Evolutionary conservation across 2,797 vertebrate species (phyloP).

Genomic region (Lateolabrax maculatus): DNA sequence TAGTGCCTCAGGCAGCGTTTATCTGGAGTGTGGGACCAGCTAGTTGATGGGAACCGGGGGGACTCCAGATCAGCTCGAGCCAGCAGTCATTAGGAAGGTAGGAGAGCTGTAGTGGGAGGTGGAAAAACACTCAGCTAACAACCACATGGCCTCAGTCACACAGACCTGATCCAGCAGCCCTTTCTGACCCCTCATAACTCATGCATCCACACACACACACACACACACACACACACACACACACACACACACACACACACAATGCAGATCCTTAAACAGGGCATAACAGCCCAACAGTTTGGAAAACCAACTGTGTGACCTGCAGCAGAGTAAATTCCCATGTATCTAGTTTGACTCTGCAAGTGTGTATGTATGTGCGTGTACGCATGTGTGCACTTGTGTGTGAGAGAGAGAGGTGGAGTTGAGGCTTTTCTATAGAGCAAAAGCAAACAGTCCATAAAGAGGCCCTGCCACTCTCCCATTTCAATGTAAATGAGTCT

Average conservation of each 20-base stretch:
- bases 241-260: conserved; percentile 19
- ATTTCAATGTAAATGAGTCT: conserved; percentile 90
- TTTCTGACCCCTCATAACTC: conserved; percentile 70
- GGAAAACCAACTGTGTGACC: conserved; percentile 77
- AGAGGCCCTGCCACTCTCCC: conserved; percentile 85
- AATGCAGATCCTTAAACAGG: conserved; percentile 31
- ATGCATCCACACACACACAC: conserved; percentile 20
- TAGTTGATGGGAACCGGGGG: conserved; percentile 60
- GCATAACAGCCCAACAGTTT: conserved; percentile 64
- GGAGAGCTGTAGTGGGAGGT: conserved; percentile 46
- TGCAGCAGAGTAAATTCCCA: conserved; percentile 76
- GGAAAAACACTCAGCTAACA: conserved; percentile 70
- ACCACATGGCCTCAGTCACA: conserved; percentile 73
- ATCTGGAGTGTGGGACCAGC: conserved; percentile 51
- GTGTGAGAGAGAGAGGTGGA: conserved; percentile 70
- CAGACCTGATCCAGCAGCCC: conserved; percentile 61
- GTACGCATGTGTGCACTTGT: conserved; percentile 37
- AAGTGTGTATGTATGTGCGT: conserved; percentile 42
- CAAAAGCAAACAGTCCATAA: conserved; percentile 86
- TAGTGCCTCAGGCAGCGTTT: conserved; percentile 43
- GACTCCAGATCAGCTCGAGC: conserved; percentile 49
- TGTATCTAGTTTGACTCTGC: conserved; percentile 54
- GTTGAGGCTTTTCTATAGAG: conserved; percentile 78
- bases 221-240: conserved; percentile 17
- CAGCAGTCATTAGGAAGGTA: conserved; percentile 59